Percentiles rank a stretch among this genome's conserved stretches.
These are phyloP conservation scores for Pterostichus madidus DNA, from an alignment of 2,888 invertebrate species.

Conservation along the genomic window DNA sequence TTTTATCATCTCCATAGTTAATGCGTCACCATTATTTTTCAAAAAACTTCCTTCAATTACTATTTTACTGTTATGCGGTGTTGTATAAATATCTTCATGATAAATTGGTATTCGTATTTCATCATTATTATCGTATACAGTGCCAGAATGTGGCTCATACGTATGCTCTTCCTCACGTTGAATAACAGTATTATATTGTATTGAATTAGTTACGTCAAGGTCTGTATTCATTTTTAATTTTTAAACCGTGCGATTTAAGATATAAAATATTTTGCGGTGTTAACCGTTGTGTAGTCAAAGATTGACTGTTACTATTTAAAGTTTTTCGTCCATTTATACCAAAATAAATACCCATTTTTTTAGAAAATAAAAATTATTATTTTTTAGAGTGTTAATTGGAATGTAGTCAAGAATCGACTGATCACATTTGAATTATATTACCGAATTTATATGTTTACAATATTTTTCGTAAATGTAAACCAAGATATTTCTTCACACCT, in stretches of 20 bases:
- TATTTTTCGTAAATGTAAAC: neutral
- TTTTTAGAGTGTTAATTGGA: neutral
- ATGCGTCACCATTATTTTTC: neutral
- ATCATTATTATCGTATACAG: constrained; percentile 26
- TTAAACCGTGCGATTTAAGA: no score
- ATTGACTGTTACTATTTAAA: no score
- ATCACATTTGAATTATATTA: neutral
- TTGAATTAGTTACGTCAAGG: no score
- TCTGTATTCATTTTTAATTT: no score
- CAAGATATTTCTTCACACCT: no score
- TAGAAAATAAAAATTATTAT: no score
- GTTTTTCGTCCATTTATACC: no score
- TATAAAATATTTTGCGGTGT: no score
- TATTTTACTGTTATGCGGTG: constrained; percentile 33
- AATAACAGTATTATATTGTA: neutral
- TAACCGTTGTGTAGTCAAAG: no score
- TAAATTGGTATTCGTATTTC: constrained; percentile 52
- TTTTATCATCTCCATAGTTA: neutral
- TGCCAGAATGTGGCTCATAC: constrained; percentile 2
- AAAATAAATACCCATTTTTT: no score
- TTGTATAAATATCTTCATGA: constrained; percentile 39
- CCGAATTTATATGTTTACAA: constrained; percentile 7
- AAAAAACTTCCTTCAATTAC: constrained; percentile 35
- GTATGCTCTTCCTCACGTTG: constrained; percentile 33
- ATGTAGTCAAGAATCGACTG: neutral